These are phyloP conservation scores for Himantopus leucocephalus DNA, from an alignment of 2,113 vertebrate species.

Conservation along the genomic window DNA sequence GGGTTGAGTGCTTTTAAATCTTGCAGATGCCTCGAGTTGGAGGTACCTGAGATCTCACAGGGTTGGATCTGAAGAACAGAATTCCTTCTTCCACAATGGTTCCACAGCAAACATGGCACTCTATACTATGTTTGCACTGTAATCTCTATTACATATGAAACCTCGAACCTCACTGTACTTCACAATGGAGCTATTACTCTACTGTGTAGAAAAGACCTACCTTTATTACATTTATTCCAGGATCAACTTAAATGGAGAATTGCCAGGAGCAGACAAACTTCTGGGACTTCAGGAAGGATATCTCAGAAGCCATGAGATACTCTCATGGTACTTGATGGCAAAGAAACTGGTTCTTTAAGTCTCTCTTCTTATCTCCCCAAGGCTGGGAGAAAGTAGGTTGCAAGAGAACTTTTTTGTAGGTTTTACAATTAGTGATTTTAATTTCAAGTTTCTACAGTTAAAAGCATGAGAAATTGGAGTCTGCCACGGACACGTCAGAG, in stretches of 20 bases:
- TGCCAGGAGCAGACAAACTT: not conserved
- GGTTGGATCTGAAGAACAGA: not conserved
- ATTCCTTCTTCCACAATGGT: not conserved
- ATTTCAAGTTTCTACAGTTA: not conserved
- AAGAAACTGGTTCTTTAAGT: not conserved
- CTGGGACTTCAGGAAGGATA: not conserved
- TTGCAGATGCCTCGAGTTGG: not conserved
- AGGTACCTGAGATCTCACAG: not conserved
- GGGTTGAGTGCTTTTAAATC: not conserved
- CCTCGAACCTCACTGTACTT: not conserved
- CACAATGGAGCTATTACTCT: not conserved
- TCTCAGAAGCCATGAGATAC: not conserved
- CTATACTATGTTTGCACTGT: not conserved
- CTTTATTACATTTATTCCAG: not conserved
- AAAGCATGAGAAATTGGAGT: not conserved
- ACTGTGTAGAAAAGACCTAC: not conserved
- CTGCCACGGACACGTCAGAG: not conserved
- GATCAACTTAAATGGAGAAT: not conserved
- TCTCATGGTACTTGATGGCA: not conserved
- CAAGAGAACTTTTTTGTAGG: not conserved
- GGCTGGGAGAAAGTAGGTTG: not conserved
- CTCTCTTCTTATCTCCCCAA: not conserved
- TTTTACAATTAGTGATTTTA: not conserved
- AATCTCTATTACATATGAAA: not conserved
- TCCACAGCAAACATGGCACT: not conserved